A percentile compares a stretch with the other conserved stretches of the same genome.
Evolutionary conservation across 2,113 vertebrate species (phyloP).

Genomic region (Trematocara zebra): DNA sequence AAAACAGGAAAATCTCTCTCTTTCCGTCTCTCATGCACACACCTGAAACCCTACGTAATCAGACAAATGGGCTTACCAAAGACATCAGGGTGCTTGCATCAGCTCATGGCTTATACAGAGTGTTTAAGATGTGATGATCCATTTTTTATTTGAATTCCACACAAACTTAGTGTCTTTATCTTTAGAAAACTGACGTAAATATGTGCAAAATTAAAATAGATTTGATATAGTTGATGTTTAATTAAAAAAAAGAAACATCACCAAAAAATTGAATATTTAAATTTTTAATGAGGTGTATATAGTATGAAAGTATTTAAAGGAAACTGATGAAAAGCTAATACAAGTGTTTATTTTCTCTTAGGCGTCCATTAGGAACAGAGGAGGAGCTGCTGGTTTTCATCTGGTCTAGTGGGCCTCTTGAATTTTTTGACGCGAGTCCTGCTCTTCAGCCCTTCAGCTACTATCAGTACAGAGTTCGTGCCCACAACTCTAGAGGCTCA

Average conservation of each 20-base stretch:
- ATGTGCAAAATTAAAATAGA: neutral
- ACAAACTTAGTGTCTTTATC: neutral
- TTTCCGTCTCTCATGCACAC: constrained; percentile 11
- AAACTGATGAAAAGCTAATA: neutral
- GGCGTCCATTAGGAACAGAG: constrained; percentile 71
- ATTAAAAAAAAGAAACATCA: neutral
- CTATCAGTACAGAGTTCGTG: constrained; percentile 80
- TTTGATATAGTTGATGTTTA: neutral
- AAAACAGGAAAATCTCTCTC: constrained; percentile 46
- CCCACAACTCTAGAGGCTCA: constrained; percentile 78
- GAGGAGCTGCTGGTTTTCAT: constrained; percentile 80
- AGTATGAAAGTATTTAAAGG: neutral
- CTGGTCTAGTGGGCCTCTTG: constrained; percentile 79
- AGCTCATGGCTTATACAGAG: constrained; percentile 33
- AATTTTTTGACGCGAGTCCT: constrained; percentile 78
- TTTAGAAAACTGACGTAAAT: neutral
- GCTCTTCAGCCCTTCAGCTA: constrained; percentile 76
- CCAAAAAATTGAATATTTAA: neutral
- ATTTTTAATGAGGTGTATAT: neutral
- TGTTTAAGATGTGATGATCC: constrained; percentile 26
- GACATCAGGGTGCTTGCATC: constrained; percentile 57
- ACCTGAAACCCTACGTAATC: constrained; percentile 38
- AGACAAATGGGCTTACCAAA: constrained; percentile 52
- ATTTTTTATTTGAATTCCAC: constrained; percentile 30
- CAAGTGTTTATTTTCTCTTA: constrained; percentile 32